Evolutionary conservation across 2,888 invertebrate genomes (phyloP), one percentile per base, ranked within the genome.

Genomic region (Drosophila suboccidentalis): DNA sequence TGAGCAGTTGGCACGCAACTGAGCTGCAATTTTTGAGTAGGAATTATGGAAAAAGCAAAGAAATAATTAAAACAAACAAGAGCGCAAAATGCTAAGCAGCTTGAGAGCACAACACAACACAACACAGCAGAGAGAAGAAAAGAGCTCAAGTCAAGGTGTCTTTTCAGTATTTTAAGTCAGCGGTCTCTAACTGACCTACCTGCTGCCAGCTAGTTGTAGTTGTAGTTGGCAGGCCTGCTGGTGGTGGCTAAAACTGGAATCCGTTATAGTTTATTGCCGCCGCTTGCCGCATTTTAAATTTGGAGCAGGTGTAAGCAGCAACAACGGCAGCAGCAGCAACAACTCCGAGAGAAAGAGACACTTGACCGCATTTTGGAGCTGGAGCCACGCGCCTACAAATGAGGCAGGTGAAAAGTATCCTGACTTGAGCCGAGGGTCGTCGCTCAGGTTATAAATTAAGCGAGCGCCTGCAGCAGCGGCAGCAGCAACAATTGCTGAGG

Each of bases 51-150:
- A 68, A 83, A 87, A 84, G 69, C 75, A 82, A 88, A 82, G 81
- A 86, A 84, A 84, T 88, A 88, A 88, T 88, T 88, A 88, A 88
- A 88, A 88, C 88, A 88, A 88, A 88, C 80, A 89, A 87, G 84
- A 86, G 88, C 87, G 82, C 88, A 86, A 88, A 86, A 88, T 84
- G 82, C 82, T 82, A 87, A 80, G 67, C 88, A 87, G 86, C 58
- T 44, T 38, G 62, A 70, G 66, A 51, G 61, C 26, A 26, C 26
- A 26, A 6, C 58, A 65, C 61, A 68, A 5, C 58, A n/a, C n/a
- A n/a, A n/a, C n/a, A 65, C 61, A 67, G 51, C 64, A 71, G 43
- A 19, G 34, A 36, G 43, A 29, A 22, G 50, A 13, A 19, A 43
- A 44, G 15, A 50, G 19, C 51, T 26, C 36, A 15, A 47, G 70